A percentile compares a stretch with the other conserved stretches of the same genome.
These are phyloP conservation scores for Hermatobates lingyangjiaoensis DNA, from an alignment of 1,140 invertebrate genomes.

Conservation along the genomic window DNA sequence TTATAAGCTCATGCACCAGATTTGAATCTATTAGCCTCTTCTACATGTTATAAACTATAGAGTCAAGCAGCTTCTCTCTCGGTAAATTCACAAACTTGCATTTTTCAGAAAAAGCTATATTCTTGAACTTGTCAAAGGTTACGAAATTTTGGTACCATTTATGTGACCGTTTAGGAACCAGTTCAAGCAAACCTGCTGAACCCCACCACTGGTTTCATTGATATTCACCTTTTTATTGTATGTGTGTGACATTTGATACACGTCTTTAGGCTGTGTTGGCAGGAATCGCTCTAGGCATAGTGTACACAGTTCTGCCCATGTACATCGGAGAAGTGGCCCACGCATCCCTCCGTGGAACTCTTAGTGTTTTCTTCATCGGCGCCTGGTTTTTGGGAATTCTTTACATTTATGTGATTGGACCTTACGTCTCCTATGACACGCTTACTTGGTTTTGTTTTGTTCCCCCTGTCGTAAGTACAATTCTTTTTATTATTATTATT, in stretches of 20 bases:
- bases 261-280: not conserved
- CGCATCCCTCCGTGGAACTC: conserved; percentile 20
- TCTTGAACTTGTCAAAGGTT: not conserved
- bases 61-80: no score
- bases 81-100: no score
- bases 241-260: not conserved
- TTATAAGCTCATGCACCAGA: no score
- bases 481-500: not conserved
- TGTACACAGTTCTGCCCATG: conserved; percentile 59
- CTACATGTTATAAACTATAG: no score
- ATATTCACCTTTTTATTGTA: not conserved
- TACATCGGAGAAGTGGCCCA: conserved; percentile 64
- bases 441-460: conserved; percentile 41
- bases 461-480: conserved; percentile 26
- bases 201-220: not conserved
- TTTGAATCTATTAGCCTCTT: no score
- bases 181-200: not conserved
- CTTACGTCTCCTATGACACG: conserved; percentile 42
- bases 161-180: not conserved
- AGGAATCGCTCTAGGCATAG: conserved; percentile 50
- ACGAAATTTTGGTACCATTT: not conserved
- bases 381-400: conserved; percentile 58
- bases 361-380: conserved; percentile 60
- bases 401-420: conserved; percentile 52
- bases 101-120: no score